phyloP scores from a whole-genome alignment of 2,113 vertebrate species.

The Ibidorhyncha struthersii region DNA sequence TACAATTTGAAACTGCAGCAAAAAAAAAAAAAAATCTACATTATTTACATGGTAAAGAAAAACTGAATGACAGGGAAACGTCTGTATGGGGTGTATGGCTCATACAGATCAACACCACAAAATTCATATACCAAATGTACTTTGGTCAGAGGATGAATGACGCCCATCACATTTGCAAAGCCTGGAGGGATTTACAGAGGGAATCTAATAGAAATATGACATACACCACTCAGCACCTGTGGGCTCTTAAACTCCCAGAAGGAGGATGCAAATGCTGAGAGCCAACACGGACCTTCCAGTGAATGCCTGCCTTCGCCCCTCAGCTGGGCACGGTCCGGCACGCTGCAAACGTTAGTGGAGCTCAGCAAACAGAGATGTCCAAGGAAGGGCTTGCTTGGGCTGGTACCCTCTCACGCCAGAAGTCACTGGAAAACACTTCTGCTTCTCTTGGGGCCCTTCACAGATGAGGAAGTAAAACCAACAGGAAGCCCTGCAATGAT shows the following conservation, averaged over 20 bases:
- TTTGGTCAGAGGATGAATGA: not conserved
- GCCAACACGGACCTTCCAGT: fast-evolving
- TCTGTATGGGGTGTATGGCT: not conserved
- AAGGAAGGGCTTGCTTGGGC: not conserved
- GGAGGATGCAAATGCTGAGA: not conserved
- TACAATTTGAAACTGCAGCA: not conserved
- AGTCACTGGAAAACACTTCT: not conserved
- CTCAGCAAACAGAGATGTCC: fast-evolving
- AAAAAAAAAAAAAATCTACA: not conserved
- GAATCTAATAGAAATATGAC: not conserved
- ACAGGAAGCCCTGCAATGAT: not conserved
- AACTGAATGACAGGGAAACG: not conserved
- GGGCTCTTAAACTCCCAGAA: not conserved
- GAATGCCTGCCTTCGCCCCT: not conserved
- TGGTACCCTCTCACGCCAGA: too few relatives aligned
- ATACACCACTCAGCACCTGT: too few relatives aligned
- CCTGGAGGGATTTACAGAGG: not conserved
- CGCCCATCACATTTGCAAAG: not conserved
- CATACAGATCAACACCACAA: not conserved
- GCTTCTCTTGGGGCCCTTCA: not conserved
- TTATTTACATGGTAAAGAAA: not conserved
- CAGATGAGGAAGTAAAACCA: not conserved
- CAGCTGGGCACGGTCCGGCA: not conserved
- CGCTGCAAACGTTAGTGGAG: fast-evolving
- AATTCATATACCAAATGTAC: not conserved